Base-by-base conservation (phyloP, 2,113 vertebrate genomes). In the Sigmodon hispidus region DNA sequence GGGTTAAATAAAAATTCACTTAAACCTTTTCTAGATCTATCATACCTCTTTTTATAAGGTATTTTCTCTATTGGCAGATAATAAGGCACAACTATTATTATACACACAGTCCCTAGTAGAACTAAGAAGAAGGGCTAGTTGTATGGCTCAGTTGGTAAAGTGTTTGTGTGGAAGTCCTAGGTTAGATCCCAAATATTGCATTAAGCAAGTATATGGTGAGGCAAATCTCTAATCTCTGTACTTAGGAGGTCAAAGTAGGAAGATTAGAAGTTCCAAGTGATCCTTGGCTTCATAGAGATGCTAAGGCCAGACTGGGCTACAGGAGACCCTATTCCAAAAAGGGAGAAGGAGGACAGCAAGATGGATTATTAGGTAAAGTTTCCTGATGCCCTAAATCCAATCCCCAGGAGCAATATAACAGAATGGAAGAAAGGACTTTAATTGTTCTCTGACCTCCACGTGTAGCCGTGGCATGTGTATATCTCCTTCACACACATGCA, bases 61-160 rank as follows among this genome's bases (percentile, higher is more conserved):
- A 52, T 96, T n/a, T 87, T 96, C 70, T 92, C 50, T 76, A 76
- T 63, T 65, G 89, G 84, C 13, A 92, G 57, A 92, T 81, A 91
- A 70, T 72, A 86, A 65, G 73, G 5, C 84, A 59, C 8, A 89
- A 73, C 45, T 76, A 76, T 40, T 65, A 48, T 59, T 92, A 40
- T 79, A 70, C 4, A 63, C 13, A 70, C 13, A 34, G 43, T 36
- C 57, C 89, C 52, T 88, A 34, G n/a, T 84, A 90, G 22, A 89
- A 10, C 36, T 52, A 88, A 93, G 31, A 50, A 75, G 59, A 95
- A 63, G 40, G 15, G 8, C 9, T 63, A 17, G 24, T 15, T 13
- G 16, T 84, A 8, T 65, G 59, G 29, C 59, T 84, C 8, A 6
- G 26, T 84, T 45, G 40, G 59, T 65, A 84, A 40, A 45, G 16